phyloP scores from a whole-genome alignment of 2,888 invertebrate genomes.

The Mesorhabditis spiculigera region DNA sequence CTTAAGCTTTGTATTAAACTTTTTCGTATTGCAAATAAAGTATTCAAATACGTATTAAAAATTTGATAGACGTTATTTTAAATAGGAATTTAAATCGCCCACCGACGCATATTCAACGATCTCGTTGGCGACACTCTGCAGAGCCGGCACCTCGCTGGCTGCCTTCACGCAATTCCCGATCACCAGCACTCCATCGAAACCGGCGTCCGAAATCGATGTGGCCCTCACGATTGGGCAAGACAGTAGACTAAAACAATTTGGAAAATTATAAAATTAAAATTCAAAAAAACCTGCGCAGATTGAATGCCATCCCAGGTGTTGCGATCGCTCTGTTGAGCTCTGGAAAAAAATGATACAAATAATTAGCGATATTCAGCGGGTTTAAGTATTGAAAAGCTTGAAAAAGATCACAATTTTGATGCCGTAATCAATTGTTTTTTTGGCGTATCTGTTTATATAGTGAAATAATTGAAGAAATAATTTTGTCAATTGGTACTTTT shows the following conservation, averaged over 20 bases:
- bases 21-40: too few relatives aligned
- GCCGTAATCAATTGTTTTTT: too few relatives aligned
- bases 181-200: constrained; percentile 47
- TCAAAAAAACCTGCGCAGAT: background rate
- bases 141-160: constrained; percentile 18
- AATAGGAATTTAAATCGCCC: too few relatives aligned
- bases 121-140: constrained; percentile 23
- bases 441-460: too few relatives aligned
- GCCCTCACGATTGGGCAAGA: constrained; percentile 29
- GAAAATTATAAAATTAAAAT: background rate
- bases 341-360: too few relatives aligned
- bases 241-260: constrained; percentile 12
- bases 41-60: too few relatives aligned
- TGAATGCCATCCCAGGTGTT: background rate
- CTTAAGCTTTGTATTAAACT: too few relatives aligned
- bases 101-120: constrained; percentile 28
- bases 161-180: constrained; percentile 36
- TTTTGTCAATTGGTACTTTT: too few relatives aligned
- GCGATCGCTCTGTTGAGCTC: background rate
- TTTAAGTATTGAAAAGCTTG: background rate
- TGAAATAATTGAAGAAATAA: too few relatives aligned
- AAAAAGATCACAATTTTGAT: too few relatives aligned
- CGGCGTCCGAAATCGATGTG: constrained; percentile 33
- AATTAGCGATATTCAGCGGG: too few relatives aligned
- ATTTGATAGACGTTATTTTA: too few relatives aligned